Evolutionary conservation across 1,140 invertebrate species (phyloP).

Genomic region (Pogonus chalceus): DNA sequence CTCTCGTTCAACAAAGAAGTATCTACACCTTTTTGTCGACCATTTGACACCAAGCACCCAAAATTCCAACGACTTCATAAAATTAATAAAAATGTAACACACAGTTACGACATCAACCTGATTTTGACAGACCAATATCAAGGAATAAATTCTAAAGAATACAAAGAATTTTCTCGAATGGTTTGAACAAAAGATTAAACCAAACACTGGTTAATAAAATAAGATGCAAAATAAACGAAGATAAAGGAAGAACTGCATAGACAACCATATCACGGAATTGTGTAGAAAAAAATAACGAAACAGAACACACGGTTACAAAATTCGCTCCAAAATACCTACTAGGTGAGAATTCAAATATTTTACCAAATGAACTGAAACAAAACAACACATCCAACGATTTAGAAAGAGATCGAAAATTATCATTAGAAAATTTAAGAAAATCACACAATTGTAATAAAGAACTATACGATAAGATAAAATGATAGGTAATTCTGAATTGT

Average conservation of each 20-base stretch:
- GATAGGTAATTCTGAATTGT: too few species aligned
- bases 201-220: too few species aligned
- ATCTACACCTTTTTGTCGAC: conserved; percentile 25
- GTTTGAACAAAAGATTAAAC: too few species aligned
- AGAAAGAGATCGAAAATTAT: conserved; percentile 16
- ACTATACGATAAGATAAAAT: conserved; percentile 18
- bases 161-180: conserved; percentile 27
- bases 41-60: conserved; percentile 30
- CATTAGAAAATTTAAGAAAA: conserved; percentile 18
- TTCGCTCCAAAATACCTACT: conserved; percentile 29
- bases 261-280: conserved; percentile 30
- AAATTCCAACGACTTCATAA: conserved; percentile 30
- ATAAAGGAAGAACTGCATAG: too few species aligned
- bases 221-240: too few species aligned
- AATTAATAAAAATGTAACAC: conserved; percentile 24
- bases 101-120: conserved; percentile 24
- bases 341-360: too few species aligned
- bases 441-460: conserved; percentile 23
- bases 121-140: conserved; percentile 32
- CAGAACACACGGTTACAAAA: conserved; percentile 30
- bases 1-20: conserved; percentile 26
- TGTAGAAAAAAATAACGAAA: too few species aligned
- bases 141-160: conserved; percentile 30
- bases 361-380: conserved; percentile 26
- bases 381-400: conserved; percentile 14